Evolutionary conservation across 2,888 invertebrate species (phyloP).

Genomic region (Tetramorium bicarinatum): DNA sequence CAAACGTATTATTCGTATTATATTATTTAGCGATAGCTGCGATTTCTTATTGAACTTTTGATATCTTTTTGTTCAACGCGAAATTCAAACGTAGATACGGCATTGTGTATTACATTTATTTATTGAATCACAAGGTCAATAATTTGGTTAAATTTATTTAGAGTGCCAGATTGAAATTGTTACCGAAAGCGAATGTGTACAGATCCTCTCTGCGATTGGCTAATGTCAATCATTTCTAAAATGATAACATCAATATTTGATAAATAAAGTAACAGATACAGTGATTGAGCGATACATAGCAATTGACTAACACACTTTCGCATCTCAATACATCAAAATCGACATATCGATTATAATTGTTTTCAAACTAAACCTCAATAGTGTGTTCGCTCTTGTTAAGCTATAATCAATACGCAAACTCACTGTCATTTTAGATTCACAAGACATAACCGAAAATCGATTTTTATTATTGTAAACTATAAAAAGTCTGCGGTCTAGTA

Average conservation of each 20-base stretch:
- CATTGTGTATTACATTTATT: neutral
- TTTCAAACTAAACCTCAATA: slow-evolving; percentile 27
- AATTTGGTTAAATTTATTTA: neutral
- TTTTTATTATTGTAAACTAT: neutral
- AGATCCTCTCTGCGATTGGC: slow-evolving; percentile 4
- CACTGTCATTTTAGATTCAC: neutral
- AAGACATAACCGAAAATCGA: neutral
- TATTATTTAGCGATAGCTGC: neutral
- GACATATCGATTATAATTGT: slow-evolving; percentile 50
- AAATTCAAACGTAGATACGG: neutral
- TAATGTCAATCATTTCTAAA: slow-evolving; percentile 27
- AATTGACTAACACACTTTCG: slow-evolving; percentile 17
- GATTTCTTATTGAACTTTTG: neutral
- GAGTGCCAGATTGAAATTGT: neutral
- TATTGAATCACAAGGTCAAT: neutral
- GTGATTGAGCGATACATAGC: slow-evolving; percentile 22
- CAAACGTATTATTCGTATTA: neutral
- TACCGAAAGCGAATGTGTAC: neutral
- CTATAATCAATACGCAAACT: slow-evolving; percentile 30
- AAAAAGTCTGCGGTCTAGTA: neutral
- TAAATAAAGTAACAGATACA: slow-evolving; percentile 36
- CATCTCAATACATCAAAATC: slow-evolving; percentile 40
- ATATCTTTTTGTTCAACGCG: neutral
- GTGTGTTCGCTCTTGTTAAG: slow-evolving; percentile 6
- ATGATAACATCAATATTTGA: slow-evolving; percentile 37